Conservation (phyloP, 2,113 vertebrate genomes). For the Lipotes vexillifer region DNA sequence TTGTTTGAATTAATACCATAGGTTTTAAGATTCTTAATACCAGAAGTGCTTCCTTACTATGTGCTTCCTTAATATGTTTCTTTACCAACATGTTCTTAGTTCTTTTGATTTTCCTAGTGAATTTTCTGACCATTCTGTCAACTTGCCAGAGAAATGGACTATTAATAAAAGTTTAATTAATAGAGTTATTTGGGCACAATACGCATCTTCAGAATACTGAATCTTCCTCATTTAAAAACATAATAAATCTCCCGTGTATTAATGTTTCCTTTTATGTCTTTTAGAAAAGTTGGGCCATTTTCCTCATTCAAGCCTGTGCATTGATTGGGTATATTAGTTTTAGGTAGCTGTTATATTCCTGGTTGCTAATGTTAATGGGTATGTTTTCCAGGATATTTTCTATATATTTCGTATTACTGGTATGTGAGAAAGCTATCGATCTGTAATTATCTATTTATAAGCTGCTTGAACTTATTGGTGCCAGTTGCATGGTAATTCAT, state of each 20-base stretch:
- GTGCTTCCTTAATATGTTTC: background rate
- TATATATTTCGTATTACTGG: background rate
- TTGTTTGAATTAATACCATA: background rate
- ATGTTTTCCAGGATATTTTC: background rate
- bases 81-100: background rate
- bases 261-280: background rate
- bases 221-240: background rate
- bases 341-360: background rate
- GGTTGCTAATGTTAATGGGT: background rate
- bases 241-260: background rate
- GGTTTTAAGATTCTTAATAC: background rate
- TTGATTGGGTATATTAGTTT: background rate
- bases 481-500: background rate
- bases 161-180: background rate
- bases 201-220: background rate
- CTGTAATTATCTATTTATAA: background rate
- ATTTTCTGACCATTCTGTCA: background rate
- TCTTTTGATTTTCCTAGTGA: background rate
- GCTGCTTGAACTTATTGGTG: background rate
- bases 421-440: background rate
- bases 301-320: background rate
- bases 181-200: background rate
- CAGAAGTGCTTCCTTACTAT: background rate
- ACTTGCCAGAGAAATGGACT: background rate
- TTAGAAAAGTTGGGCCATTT: background rate